These are phyloP conservation scores for Ctenicera cuprea DNA, from an alignment of 2,888 invertebrate species.

Conservation along the genomic window DNA sequence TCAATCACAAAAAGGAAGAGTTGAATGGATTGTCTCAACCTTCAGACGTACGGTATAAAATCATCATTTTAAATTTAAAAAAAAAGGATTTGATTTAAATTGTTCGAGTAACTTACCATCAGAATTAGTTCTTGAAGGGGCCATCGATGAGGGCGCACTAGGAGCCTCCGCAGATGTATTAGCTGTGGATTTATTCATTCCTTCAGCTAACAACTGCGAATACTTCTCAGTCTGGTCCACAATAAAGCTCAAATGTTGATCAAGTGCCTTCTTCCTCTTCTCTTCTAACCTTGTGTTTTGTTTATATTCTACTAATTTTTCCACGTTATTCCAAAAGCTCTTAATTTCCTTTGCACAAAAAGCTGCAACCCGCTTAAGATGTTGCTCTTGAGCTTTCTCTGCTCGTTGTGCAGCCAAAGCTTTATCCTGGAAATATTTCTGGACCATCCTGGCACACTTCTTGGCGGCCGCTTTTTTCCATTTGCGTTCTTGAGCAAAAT, in stretches of 20 bases:
- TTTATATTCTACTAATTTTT: conserved; percentile 97
- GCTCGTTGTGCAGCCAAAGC: conserved; percentile 92
- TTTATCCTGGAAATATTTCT: conserved; percentile 94
- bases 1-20: conserved; percentile 12
- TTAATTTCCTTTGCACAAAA: conserved; percentile 95
- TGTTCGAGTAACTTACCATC: conserved; percentile 70
- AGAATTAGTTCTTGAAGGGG: conserved; percentile 71
- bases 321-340: conserved; percentile 97
- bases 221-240: conserved; percentile 99
- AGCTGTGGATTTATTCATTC: conserved; percentile 80
- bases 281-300: conserved; percentile 94
- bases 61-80: conserved; percentile 55
- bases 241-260: conserved; percentile 97
- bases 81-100: background rate
- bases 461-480: conserved; percentile 98
- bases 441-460: conserved; percentile 93
- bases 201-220: conserved; percentile 92
- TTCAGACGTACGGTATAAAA: conserved; percentile 58
- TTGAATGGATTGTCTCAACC: conserved; percentile 64
- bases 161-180: conserved; percentile 65
- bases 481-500: conserved; percentile 97
- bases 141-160: conserved; percentile 73
- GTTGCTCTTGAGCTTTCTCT: conserved; percentile 92
- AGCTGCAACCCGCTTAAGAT: conserved; percentile 89
- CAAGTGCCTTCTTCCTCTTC: conserved; percentile 94